phyloP scores from a whole-genome alignment of 2,113 vertebrate genomes.

The Mesocricetus auratus region DNA sequence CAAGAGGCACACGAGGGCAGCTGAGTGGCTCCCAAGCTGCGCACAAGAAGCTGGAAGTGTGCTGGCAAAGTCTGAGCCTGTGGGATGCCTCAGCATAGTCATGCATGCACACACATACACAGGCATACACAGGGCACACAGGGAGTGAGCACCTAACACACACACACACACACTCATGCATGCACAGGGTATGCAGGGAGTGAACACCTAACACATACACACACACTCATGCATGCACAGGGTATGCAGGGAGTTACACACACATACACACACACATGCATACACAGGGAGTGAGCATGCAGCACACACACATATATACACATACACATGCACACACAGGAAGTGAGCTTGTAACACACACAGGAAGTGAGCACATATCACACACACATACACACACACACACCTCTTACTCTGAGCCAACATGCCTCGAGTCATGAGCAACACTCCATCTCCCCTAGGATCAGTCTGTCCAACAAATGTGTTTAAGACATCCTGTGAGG shows the following conservation, averaged over 20 bases:
- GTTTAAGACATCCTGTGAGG: neutral
- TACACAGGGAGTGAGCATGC: neutral
- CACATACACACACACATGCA: neutral
- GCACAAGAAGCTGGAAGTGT: rapidly evolving
- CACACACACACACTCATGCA: neutral
- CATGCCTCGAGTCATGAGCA: rapidly evolving
- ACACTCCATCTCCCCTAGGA: neutral
- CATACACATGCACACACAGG: neutral
- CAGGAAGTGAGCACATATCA: too few species aligned
- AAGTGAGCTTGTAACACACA: too few species aligned
- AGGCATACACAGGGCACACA: neutral
- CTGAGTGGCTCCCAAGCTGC: rapidly evolving
- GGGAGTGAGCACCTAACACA: neutral
- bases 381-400: neutral
- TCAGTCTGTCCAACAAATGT: too few species aligned
- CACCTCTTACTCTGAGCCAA: too few species aligned
- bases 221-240: too few species aligned
- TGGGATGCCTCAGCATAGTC: rapidly evolving
- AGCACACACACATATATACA: neutral
- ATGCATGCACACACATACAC: too few species aligned
- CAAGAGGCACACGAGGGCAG: neutral
- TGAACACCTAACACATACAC: neutral
- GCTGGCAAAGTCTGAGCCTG: too few species aligned
- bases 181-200: neutral
- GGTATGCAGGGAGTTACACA: too few species aligned